Evolutionary conservation across 1,140 invertebrate species (phyloP), one percentile per base, ranked within the genome.

Genomic region (Cataglyphis hispanica): DNA sequence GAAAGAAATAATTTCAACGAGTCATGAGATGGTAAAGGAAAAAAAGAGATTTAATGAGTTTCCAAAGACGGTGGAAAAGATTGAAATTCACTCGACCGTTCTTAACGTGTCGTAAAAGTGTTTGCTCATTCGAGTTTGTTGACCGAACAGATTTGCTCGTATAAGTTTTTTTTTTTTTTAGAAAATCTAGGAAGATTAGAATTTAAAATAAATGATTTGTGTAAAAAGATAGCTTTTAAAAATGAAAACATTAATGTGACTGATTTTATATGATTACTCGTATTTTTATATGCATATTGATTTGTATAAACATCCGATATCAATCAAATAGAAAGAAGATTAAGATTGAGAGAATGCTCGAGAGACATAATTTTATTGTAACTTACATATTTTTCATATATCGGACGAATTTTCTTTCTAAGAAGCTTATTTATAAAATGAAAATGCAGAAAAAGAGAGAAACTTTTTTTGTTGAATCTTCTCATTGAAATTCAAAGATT

Each of bases 401-500:
- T 1, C 22, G 1, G 16, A 58, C n/a, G 37, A 81, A 25, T 72
- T 43, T n/a, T 37, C 25, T 37, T 53, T n/a, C 5, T 37, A 60
- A 46, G 37, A 27, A 11, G n/a, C 50, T 81, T 50, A 34, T 16
- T 19, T 37, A 22, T 37, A 53, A 60, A 61, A 83, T 43, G 67
- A 74, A 63, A 37, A 72, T 37, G 27, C n/a, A 43, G 37, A 72
- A n/a, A 56, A 10, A 43, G 43, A 43, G 43, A 19, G 13, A 50
- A 19, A 50, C 16, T 50, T 50, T 4, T 50, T 50, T 50, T 16
- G 19, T 50, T 50, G 46, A 50, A 60, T 7, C 8, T 11, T 34
- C 37, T 88, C 50, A 83, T 89, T 77, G 66, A 72, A 66, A 67
- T 83, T 77, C 81, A 84, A 16, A 31, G 53, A 13, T 83, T 83